Conservation (phyloP, 1,140 invertebrate species). For the Aphidius gifuensis region DNA sequence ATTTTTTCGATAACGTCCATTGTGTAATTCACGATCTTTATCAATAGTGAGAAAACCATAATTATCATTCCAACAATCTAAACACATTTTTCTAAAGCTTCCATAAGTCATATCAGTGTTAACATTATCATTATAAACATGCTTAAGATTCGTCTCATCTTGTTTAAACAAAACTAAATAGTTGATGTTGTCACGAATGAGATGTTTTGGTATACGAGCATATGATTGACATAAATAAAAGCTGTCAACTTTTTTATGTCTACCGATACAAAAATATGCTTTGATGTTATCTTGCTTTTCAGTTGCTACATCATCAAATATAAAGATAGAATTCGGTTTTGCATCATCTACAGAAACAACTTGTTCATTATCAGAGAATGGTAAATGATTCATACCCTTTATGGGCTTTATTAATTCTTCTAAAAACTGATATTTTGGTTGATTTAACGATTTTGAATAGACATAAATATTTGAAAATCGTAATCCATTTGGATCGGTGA, state of each 20-base stretch:
- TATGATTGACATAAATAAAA: constrained; percentile 30
- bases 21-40: too few relatives aligned
- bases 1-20: too few relatives aligned
- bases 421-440: constrained; percentile 18
- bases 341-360: constrained; percentile 26
- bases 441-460: not conserved
- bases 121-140: constrained; percentile 27
- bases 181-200: constrained; percentile 44
- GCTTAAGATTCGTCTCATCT: constrained; percentile 23
- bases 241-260: constrained; percentile 41
- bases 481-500: too few relatives aligned
- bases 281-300: constrained; percentile 32
- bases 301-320: constrained; percentile 39
- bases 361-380: constrained; percentile 9
- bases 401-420: not conserved
- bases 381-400: constrained; percentile 10
- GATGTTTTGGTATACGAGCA: constrained; percentile 41
- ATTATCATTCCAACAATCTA: too few relatives aligned
- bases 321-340: constrained; percentile 36
- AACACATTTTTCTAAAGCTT: too few relatives aligned
- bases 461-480: too few relatives aligned
- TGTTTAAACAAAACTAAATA: constrained; percentile 43
- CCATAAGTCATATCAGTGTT: too few relatives aligned
- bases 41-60: too few relatives aligned
- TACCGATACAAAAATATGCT: constrained; percentile 43